Conservation (phyloP, 2,888 invertebrate species). For the Ecdyonurus torrentis region DNA sequence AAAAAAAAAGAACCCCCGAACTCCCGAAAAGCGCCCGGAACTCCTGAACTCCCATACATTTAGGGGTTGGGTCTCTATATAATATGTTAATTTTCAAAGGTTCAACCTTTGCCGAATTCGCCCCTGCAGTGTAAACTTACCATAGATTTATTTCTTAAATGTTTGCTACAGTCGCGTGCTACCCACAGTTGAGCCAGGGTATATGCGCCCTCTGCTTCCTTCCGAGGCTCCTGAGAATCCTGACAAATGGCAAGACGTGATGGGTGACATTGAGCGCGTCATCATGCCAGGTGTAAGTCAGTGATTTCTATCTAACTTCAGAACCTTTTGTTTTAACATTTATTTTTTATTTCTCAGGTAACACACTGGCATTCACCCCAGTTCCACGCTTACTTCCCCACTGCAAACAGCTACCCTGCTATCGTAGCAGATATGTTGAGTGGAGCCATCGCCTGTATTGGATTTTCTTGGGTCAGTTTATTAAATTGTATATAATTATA, state of each 20-base stretch:
- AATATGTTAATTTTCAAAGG: too few relatives aligned
- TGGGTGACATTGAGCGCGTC: slow-evolving; percentile 39
- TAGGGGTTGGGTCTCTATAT: too few relatives aligned
- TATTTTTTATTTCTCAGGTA: slow-evolving; percentile 27
- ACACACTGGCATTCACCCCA: slow-evolving; percentile 95
- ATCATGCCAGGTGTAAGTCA: slow-evolving; percentile 40
- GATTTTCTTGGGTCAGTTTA: slow-evolving; percentile 78
- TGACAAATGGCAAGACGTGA: slow-evolving; percentile 37
- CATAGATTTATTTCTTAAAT: too few relatives aligned
- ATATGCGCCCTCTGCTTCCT: slow-evolving; percentile 36
- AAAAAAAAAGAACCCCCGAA: too few relatives aligned
- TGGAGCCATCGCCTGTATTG: slow-evolving; percentile 88
- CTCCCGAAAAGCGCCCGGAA: too few relatives aligned
- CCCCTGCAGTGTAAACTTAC: too few relatives aligned
- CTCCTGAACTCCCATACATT: too few relatives aligned
- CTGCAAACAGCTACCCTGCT: slow-evolving; percentile 83
- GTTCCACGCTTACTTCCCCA: slow-evolving; percentile 92
- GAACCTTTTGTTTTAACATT: neutral
- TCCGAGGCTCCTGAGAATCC: slow-evolving; percentile 33
- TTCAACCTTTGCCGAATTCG: too few relatives aligned
- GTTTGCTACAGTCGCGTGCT: slow-evolving; percentile 33
- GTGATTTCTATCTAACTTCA: neutral
- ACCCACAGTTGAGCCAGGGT: slow-evolving; percentile 41
- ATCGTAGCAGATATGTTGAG: slow-evolving; percentile 91
- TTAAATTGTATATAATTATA: slow-evolving; percentile 5